Base-by-base conservation (phyloP, 2,113 vertebrate genomes). In the Scomber scombrus region DNA sequence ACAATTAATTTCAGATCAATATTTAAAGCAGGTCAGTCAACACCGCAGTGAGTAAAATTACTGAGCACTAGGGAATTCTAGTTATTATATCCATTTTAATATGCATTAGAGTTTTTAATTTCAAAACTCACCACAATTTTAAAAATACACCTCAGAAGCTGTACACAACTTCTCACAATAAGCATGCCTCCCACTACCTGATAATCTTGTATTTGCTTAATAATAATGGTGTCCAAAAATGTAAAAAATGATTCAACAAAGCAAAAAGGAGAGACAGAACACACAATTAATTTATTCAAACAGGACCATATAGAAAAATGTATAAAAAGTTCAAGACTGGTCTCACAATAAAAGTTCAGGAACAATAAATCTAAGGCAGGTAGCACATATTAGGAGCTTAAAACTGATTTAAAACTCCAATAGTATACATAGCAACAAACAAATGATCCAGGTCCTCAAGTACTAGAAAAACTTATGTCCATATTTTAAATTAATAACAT, bases 231-330 rank as follows among this genome's bases (percentile, higher is more conserved):
- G 55, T 52, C 1, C 16, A 47, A 5, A 8, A 72, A 14, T 11
- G 15, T n/a, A n/a, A 19, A 2, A 29, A 2, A 10, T 60, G 18
- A 67, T 26, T 19, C 2, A 19, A 2, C 7, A 7, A 34, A 7
- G 31, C 4, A 34, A 34, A 15, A 52, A 66, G 15, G 47, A 11
- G 9, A 16, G 50, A 62, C 69, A 46, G 66, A 83, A 66, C 64
- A 75, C 11, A 77, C 2, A 0, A 54, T 26, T 49, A n/a, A 71
- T 88, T 87, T 90, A 90, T 87, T 91, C 0, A 82, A 81, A 76
- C 31, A 62, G 46, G 19, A 75, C 31, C 64, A 47, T 34, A 87
- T 50, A 86, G 14, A 40, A n/a, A 70, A 71, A 49, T 45, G 13
- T 66, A 16, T 68, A 52, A 23, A 52, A 19, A 34, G 23, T 57